Percentiles rank a stretch among this genome's conserved stretches.
Evolutionary conservation across 2,888 invertebrate genomes (phyloP).

Genomic region (Lucinisca nassula): DNA sequence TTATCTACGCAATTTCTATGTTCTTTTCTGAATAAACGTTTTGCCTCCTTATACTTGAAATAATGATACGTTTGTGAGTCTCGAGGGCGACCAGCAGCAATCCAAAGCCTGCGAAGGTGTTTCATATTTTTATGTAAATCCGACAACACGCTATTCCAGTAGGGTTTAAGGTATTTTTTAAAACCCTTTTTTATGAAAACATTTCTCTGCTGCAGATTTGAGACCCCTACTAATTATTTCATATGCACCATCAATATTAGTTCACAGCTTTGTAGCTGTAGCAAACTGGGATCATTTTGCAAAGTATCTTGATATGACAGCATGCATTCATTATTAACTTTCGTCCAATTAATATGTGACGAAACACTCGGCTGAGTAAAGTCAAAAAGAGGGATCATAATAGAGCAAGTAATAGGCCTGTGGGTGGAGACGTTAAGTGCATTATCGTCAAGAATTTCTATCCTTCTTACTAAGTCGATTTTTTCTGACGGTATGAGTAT

Average conservation of each 20-base stretch:
- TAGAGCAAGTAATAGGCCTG: background rate
- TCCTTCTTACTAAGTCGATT: background rate
- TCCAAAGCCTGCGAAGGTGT: background rate
- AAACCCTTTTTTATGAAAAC: background rate
- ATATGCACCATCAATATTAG: background rate
- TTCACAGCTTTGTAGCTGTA: background rate
- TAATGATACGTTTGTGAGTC: background rate
- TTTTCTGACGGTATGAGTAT: background rate
- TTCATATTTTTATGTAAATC: background rate
- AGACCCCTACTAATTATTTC: background rate
- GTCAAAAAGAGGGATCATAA: background rate
- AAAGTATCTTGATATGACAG: background rate
- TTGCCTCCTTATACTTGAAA: background rate
- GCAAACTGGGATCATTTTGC: background rate
- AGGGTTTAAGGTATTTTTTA: background rate
- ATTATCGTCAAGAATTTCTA: background rate
- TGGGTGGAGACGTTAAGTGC: background rate
- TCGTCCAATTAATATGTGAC: background rate
- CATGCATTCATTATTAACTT: background rate
- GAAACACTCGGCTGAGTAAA: background rate
- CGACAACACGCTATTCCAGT: background rate
- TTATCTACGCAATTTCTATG: background rate
- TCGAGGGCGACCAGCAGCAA: background rate
- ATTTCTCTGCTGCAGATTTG: background rate
- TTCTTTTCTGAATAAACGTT: background rate